Percentiles rank a stretch among this genome's conserved stretches.
Evolutionary conservation across 1,140 invertebrate species (phyloP).

Genomic region (Zophobas morio): DNA sequence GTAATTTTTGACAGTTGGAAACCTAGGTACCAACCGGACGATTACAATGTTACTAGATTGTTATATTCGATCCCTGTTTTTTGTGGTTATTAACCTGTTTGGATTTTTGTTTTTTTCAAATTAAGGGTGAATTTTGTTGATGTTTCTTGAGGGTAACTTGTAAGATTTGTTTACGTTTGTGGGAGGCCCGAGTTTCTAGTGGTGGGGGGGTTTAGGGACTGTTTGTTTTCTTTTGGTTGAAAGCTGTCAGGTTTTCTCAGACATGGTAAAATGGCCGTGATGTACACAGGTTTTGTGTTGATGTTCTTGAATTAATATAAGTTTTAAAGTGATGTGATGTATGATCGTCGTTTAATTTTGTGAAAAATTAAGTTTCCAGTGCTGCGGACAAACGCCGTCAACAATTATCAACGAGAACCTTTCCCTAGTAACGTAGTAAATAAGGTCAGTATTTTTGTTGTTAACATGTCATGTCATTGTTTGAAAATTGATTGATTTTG

Average conservation of each 20-base stretch:
- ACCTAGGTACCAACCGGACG: conserved; percentile 3
- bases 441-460: conserved; percentile 50
- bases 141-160: no score
- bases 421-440: conserved; percentile 9
- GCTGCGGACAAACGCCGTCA: background rate
- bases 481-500: conserved; percentile 37
- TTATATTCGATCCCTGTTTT: no score
- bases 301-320: conserved; percentile 39
- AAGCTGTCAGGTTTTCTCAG: conserved; percentile 17
- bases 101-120: no score
- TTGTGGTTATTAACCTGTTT: no score
- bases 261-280: conserved; percentile 44
- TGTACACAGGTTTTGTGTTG: conserved; percentile 30
- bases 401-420: background rate
- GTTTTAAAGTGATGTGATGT: conserved; percentile 40
- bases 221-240: conserved; percentile 4
- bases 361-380: conserved; percentile 27
- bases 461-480: conserved; percentile 40
- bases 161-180: no score
- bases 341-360: conserved; percentile 23
- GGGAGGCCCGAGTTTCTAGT: background rate
- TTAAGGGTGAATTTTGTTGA: no score
- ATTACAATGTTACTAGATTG: background rate
- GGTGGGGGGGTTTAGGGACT: conserved; percentile 23
- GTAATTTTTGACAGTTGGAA: conserved; percentile 40